Evolutionary conservation across 2,888 invertebrate species (phyloP).

Genomic region (Dione vanillae): DNA sequence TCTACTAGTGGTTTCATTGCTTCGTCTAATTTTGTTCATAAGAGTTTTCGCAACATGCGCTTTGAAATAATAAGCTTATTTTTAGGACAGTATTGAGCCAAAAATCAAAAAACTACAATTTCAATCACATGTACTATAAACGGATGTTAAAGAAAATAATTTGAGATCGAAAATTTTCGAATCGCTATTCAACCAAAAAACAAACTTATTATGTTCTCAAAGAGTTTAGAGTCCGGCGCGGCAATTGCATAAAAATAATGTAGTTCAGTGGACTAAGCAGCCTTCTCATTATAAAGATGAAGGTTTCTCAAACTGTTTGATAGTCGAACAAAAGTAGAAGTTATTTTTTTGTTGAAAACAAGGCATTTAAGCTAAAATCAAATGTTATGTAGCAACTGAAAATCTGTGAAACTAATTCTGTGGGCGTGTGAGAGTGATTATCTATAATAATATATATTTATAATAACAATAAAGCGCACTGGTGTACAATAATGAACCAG

Average conservation of each 20-base stretch:
- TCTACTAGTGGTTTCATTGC: background rate
- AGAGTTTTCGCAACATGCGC: conserved; percentile 31
- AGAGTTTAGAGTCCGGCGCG: conserved; percentile 15
- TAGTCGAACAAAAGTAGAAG: conserved; percentile 23
- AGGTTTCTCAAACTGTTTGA: conserved; percentile 35
- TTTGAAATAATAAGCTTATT: conserved; percentile 40
- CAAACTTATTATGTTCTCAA: conserved; percentile 14
- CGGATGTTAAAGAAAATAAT: conserved; percentile 29
- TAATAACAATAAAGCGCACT: conserved; percentile 14
- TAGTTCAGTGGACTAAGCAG: background rate
- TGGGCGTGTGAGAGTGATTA: background rate
- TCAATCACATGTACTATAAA: conserved; percentile 40
- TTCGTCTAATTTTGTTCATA: conserved; percentile 12
- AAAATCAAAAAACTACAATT: conserved; percentile 39
- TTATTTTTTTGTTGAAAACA: conserved; percentile 26
- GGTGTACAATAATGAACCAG: conserved; percentile 32
- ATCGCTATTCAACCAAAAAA: background rate
- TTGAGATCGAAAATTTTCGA: background rate
- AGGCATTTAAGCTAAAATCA: conserved; percentile 28
- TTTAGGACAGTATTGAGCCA: conserved; percentile 34
- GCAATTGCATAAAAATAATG: conserved; percentile 25
- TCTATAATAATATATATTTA: conserved; percentile 3
- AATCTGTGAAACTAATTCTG: conserved; percentile 29
- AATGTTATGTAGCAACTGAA: conserved; percentile 26
- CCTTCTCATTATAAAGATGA: conserved; percentile 20